These are phyloP conservation scores for Diorhabda elongata DNA, from an alignment of 1,140 invertebrate species.

Conservation along the genomic window DNA sequence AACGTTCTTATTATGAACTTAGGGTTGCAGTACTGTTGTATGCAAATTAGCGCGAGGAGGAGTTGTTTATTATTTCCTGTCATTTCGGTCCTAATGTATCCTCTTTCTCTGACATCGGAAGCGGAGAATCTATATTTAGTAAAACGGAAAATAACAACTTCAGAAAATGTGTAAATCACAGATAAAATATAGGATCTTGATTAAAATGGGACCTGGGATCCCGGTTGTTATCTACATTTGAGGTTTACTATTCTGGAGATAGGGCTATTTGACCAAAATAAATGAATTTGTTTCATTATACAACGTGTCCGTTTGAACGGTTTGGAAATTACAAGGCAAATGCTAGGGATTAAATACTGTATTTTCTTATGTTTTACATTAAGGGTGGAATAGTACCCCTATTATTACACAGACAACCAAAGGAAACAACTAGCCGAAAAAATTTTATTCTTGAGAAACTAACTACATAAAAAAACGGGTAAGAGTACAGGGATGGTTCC, in stretches of 20 bases:
- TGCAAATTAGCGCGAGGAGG: constrained; percentile 12
- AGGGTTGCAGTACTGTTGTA: constrained; percentile 15
- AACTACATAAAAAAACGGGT: no score
- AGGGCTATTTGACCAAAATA: neutral
- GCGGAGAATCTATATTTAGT: constrained; percentile 14
- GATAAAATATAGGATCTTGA: constrained; percentile 2
- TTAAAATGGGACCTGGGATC: neutral
- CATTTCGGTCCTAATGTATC: constrained; percentile 10
- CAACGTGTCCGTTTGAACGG: no score
- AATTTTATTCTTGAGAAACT: no score
- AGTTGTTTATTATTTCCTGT: constrained; percentile 21
- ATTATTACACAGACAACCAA: no score
- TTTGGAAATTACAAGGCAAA: no score
- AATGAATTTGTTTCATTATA: neutral
- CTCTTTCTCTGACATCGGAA: constrained; percentile 12
- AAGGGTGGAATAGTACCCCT: no score
- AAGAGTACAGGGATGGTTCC: no score
- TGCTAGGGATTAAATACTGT: no score
- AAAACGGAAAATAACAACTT: constrained; percentile 14
- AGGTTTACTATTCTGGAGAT: neutral
- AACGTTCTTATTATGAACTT: constrained; percentile 14
- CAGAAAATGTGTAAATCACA: constrained; percentile 13
- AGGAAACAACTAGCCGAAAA: no score
- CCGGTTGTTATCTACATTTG: neutral
- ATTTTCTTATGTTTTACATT: no score